A percentile compares a stretch with the other conserved stretches of the same genome.
phyloP scores from a whole-genome alignment of 2,888 invertebrate genomes.

The Carcina quercana region DNA sequence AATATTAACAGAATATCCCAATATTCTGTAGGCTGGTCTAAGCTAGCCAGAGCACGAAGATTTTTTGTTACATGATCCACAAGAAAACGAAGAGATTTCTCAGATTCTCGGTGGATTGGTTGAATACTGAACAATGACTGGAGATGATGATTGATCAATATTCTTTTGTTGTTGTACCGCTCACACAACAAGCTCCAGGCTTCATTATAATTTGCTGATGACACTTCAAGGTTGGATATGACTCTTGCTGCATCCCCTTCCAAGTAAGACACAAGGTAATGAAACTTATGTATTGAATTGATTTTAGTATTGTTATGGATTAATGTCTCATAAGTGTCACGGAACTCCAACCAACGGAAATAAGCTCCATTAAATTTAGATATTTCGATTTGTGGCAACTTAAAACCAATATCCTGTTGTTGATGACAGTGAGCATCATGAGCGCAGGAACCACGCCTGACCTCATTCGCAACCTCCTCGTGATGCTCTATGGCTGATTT shows the following conservation, averaged over 20 bases:
- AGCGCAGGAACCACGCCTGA: background rate
- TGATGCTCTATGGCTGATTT: slow-evolving; percentile 3
- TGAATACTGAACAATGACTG: slow-evolving; percentile 15
- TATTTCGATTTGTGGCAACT: slow-evolving; percentile 12
- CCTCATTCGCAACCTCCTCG: background rate
- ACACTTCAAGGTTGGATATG: slow-evolving; percentile 14
- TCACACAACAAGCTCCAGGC: slow-evolving; percentile 13
- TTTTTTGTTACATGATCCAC: slow-evolving; percentile 19
- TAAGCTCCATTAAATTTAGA: slow-evolving; percentile 14
- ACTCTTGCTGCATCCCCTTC: slow-evolving; percentile 18
- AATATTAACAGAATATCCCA: slow-evolving; percentile 15
- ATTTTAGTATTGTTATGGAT: slow-evolving; percentile 12
- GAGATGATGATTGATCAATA: slow-evolving; percentile 17
- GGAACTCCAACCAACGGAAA: slow-evolving; percentile 14
- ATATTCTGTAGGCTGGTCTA: slow-evolving; percentile 16
- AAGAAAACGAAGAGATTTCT: slow-evolving; percentile 14
- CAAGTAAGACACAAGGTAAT: slow-evolving; percentile 9
- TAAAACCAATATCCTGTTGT: slow-evolving; percentile 4
- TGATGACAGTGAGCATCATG: background rate
- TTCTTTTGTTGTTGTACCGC: slow-evolving; percentile 14
- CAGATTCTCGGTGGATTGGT: slow-evolving; percentile 13
- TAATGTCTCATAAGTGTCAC: slow-evolving; percentile 11
- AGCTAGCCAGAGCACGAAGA: slow-evolving; percentile 16
- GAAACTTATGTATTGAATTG: slow-evolving; percentile 16
- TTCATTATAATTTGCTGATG: slow-evolving; percentile 10